Conservation (phyloP, 2,113 vertebrate species). For the Macheiramphus alcinus region DNA sequence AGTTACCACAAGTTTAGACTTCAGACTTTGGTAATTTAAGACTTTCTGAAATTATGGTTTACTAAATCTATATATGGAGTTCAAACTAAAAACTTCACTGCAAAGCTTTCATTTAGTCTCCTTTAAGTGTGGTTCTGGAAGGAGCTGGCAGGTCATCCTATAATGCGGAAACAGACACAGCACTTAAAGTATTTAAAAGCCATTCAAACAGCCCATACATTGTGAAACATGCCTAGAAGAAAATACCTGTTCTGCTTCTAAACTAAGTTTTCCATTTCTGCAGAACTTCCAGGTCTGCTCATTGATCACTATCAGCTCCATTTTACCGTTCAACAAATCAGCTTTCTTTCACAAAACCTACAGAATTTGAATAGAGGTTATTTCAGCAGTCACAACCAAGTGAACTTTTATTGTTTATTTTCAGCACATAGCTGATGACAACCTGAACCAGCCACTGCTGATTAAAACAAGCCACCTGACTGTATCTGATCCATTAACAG, state of each 20-base stretch:
- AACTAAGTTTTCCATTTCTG: neutral
- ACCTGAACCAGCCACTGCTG: neutral
- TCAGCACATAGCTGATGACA: neutral
- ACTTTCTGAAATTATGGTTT: constrained; percentile 76
- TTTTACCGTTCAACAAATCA: neutral
- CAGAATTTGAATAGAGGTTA: neutral
- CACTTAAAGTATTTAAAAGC: constrained; percentile 69
- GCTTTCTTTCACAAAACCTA: neutral
- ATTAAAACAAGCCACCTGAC: neutral
- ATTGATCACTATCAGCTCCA: neutral
- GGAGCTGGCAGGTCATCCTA: constrained; percentile 45
- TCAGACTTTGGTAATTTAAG: constrained; percentile 76
- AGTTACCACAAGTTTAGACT: constrained; percentile 69
- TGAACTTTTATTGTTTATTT: neutral
- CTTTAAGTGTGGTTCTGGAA: constrained; percentile 66
- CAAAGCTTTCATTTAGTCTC: constrained; percentile 78
- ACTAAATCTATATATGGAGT: constrained; percentile 75
- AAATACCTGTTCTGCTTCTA: constrained; percentile 39
- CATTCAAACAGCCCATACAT: constrained; percentile 46
- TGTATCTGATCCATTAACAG: neutral
- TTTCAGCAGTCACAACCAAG: neutral
- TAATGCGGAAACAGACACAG: constrained; percentile 73
- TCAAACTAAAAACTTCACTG: constrained; percentile 73
- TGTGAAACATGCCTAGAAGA: constrained; percentile 12
- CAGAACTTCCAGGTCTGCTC: neutral